Percentiles rank a stretch among this genome's conserved stretches.
phyloP scores from a whole-genome alignment of 2,888 invertebrate genomes.

The Conchocele bisecta region DNA sequence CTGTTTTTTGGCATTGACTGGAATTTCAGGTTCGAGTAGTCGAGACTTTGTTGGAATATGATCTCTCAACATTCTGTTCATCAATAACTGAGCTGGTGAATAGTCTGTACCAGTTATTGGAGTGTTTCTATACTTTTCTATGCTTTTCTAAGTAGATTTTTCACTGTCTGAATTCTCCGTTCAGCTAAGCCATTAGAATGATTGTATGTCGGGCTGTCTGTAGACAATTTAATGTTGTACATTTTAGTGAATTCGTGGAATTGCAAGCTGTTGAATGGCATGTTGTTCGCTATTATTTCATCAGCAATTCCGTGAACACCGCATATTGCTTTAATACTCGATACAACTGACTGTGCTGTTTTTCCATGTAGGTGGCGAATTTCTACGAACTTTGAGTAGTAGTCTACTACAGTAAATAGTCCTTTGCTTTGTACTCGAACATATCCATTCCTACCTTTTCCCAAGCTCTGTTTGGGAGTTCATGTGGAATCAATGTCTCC shows the following conservation, averaged over 20 bases:
- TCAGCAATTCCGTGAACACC: constrained; percentile 52
- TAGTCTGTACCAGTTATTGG: constrained; percentile 40
- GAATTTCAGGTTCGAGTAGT: constrained; percentile 3
- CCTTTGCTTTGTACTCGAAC: constrained; percentile 20
- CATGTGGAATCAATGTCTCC: constrained; percentile 21
- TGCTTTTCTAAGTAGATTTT: constrained; percentile 46
- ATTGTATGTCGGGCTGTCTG: constrained; percentile 20
- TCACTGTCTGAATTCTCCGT: constrained; percentile 33
- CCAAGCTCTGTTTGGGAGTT: constrained; percentile 43
- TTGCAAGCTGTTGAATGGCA: constrained; percentile 44
- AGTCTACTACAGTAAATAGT: constrained; percentile 59
- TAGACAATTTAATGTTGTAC: not conserved
- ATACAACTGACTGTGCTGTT: constrained; percentile 39
- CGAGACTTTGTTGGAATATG: constrained; percentile 27
- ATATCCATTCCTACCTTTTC: constrained; percentile 48
- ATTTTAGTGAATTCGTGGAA: constrained; percentile 8
- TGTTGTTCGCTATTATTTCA: constrained; percentile 47
- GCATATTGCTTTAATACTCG: constrained; percentile 42
- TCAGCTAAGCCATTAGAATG: constrained; percentile 53
- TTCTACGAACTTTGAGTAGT: constrained; percentile 59
- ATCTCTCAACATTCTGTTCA: constrained; percentile 38
- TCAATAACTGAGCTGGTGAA: constrained; percentile 37
- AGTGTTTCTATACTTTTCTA: constrained; percentile 44
- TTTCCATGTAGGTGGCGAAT: constrained; percentile 35
- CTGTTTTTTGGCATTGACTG: not conserved